Percentiles rank a stretch among this genome's conserved stretches.
Conservation (phyloP, 2,888 invertebrate genomes). For the Uropetala carovei region DNA sequence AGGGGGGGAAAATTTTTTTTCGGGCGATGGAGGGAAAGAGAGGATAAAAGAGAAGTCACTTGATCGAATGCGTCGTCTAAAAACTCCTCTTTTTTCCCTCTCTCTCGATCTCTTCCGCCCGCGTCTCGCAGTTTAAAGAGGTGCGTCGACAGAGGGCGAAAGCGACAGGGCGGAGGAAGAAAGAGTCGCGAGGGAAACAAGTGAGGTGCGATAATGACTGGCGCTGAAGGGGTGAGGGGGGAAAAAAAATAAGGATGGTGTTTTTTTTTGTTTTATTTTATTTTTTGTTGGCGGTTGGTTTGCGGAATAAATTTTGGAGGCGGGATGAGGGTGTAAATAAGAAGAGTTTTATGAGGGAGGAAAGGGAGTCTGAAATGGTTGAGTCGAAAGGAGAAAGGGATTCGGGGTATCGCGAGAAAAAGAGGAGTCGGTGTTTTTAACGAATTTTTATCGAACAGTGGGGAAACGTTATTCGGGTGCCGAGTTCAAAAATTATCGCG, state of each 20-base stretch:
- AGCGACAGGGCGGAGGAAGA: slow-evolving; percentile 20
- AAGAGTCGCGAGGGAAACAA: background rate
- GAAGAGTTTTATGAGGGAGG: background rate
- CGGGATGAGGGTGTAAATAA: slow-evolving; percentile 40
- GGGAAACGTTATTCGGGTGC: background rate
- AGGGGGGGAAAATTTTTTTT: background rate
- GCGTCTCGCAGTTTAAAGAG: background rate
- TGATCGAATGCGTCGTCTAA: background rate
- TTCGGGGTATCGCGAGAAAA: background rate
- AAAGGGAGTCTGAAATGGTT: background rate
- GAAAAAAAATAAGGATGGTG: background rate
- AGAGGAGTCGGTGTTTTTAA: background rate
- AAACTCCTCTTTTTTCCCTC: background rate
- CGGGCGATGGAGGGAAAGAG: background rate
- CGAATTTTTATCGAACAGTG: background rate
- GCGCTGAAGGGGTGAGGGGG: background rate
- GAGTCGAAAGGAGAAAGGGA: background rate
- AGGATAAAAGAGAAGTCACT: background rate
- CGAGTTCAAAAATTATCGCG: no score
- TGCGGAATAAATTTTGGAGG: slow-evolving; percentile 52
- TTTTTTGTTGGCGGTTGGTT: background rate
- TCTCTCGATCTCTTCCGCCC: background rate
- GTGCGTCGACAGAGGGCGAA: slow-evolving; percentile 21
- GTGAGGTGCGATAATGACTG: background rate
- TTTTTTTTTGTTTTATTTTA: slow-evolving; percentile 30